These are phyloP conservation scores for Megalurothrips usitatus DNA, from an alignment of 2,888 invertebrate genomes.

Conservation along the genomic window DNA sequence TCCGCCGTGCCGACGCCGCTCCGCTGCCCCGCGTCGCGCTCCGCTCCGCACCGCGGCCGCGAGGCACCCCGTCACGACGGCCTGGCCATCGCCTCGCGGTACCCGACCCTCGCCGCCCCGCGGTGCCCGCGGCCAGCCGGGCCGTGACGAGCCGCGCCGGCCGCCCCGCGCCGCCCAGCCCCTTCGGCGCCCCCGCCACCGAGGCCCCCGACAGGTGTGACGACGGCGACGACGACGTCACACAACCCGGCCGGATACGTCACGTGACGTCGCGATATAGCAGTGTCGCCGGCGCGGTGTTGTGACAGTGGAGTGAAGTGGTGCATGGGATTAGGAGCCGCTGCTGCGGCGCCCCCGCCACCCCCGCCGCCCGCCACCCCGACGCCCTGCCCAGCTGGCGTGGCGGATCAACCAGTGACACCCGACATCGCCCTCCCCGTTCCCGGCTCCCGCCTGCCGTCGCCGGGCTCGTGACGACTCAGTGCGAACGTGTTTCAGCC, in stretches of 20 bases:
- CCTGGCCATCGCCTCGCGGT: neutral
- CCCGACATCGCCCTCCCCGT: neutral
- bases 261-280: no score
- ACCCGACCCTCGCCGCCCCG: neutral
- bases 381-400: neutral
- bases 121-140: neutral
- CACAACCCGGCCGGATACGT: no score
- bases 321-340: constrained; percentile 21
- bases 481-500: neutral
- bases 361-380: neutral
- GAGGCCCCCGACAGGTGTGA: neutral
- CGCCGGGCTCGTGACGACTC: neutral
- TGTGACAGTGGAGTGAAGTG: constrained; percentile 24
- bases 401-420: constrained; percentile 10
- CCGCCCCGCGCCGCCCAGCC: neutral
- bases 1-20: neutral
- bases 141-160: constrained; percentile 18
- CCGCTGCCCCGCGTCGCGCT: neutral
- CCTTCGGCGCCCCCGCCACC: neutral
- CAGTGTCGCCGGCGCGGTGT: neutral
- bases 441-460: no score
- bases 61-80: neutral
- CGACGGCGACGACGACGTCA: neutral
- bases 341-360: neutral
- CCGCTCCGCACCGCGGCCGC: neutral